Evolutionary conservation across 2,888 invertebrate genomes (phyloP), one percentile per base, ranked within the genome.

Genomic region (Mamestra brassicae): DNA sequence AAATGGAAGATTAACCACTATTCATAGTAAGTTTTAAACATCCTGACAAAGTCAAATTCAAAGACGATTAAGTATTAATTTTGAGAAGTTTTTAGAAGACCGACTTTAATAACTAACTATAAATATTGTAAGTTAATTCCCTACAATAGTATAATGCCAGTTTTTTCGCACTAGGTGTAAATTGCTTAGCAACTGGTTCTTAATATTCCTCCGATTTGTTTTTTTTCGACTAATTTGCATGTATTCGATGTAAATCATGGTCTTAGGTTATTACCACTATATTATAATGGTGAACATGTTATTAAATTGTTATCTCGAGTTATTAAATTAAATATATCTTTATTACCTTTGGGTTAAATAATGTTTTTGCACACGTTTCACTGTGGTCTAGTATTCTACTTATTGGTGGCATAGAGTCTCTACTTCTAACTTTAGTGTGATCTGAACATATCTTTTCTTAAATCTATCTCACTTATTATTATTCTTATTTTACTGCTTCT

Each of bases 101-200:
- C 26, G 17, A 45, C 34, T 64, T 26, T 10, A 13, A 67, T 66
- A 8, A 42, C 8, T 34, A 60, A 52, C 58, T 36, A 42, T 34
- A 50, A 57, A 62, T 1, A 26, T 65, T 42, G 13, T 60, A 26
- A 42, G 15, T 50, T 61, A 26, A 71, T 58, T 61, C 57, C n/a
- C 1, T 45, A 38, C 52, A 61, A 47, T 52, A 17, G 6, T 52
- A 52, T 17, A 52, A 36, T 65, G 8, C 13, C 10, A 45, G 38
- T 71, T 71, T 55, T 45, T 63, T 60, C n/a, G 34, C 8, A 10
- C 0, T 52, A 68, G 0, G 47, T 61, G 58, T 54, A 61, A 80
- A 68, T 65, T 76, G 60, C 7, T 36, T 42, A 34, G 15, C 38
- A 81, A 80, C 82, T 50, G 68, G 74, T 81, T 81, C 42, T 50